Percentiles rank a stretch among this genome's conserved stretches.
Evolutionary conservation across 2,797 vertebrate genomes (phyloP).

Genomic region (Craterocephalus amniculus): DNA sequence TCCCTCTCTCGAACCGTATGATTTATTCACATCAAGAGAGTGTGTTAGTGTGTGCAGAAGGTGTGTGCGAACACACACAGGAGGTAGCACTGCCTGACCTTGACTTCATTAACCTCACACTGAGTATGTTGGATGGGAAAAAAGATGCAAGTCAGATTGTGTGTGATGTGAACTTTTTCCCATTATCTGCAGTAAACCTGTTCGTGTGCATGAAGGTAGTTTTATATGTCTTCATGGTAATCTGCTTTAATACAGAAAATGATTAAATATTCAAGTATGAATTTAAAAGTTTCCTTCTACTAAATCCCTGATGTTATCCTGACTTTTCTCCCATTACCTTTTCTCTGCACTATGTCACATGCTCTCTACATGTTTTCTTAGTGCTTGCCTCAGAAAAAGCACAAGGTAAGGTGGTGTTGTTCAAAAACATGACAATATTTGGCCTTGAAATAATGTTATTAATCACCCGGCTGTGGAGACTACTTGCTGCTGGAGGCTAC

Average conservation of each 20-base stretch:
- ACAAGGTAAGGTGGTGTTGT: background rate
- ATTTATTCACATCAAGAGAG: slow-evolving; percentile 60
- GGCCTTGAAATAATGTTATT: no score
- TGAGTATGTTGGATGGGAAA: background rate
- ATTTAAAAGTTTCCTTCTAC: background rate
- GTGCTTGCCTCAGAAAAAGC: background rate
- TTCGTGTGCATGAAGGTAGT: background rate
- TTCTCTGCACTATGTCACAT: background rate
- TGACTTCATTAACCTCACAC: slow-evolving; percentile 18
- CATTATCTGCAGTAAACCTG: background rate
- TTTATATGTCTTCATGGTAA: background rate
- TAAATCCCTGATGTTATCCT: background rate
- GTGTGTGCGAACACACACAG: slow-evolving; percentile 38
- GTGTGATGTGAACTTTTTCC: background rate
- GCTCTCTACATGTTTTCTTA: slow-evolving; percentile 1
- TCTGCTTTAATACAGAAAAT: background rate
- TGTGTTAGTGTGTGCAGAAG: slow-evolving; percentile 24
- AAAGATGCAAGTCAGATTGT: background rate
- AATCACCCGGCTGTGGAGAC: no score
- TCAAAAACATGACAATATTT: no score
- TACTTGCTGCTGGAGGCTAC: no score
- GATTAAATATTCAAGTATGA: background rate
- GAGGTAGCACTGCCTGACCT: slow-evolving; percentile 33
- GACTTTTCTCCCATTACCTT: background rate
- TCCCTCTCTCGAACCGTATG: slow-evolving; percentile 42